These are phyloP conservation scores for Molossus molossus DNA, from an alignment of 2,797 vertebrate species.

Conservation along the genomic window DNA sequence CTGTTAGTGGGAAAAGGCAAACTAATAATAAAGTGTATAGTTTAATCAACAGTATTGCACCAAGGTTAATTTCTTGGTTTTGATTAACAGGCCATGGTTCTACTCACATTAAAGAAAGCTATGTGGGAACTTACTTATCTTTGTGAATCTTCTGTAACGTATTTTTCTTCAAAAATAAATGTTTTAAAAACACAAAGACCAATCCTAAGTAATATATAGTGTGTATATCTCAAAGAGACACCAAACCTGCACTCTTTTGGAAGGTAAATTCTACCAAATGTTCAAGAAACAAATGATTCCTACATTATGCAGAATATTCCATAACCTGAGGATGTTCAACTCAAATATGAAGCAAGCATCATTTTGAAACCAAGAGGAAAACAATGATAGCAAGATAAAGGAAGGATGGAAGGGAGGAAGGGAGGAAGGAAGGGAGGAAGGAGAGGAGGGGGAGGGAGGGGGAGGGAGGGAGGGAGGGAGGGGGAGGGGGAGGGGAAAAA, in stretches of 20 bases:
- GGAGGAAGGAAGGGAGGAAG: too few relatives aligned
- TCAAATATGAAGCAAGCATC: neutral
- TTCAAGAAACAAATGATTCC: neutral
- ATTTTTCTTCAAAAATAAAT: neutral
- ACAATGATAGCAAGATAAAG: too few relatives aligned
- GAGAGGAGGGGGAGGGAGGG: too few relatives aligned
- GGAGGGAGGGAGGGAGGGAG: too few relatives aligned
- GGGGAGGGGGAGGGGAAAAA: too few relatives aligned
- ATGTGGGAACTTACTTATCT: neutral
- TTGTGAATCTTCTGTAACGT: neutral
- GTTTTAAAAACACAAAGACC: neutral
- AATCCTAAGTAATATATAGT: neutral
- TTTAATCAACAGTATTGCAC: neutral
- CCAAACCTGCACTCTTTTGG: neutral
- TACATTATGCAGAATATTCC: neutral
- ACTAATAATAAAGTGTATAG: neutral
- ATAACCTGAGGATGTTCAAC: neutral
- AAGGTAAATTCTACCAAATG: neutral
- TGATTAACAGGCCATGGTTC: neutral
- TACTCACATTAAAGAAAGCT: neutral
- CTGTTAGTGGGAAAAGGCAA: neutral
- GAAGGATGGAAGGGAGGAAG: too few relatives aligned
- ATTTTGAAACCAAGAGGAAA: neutral
- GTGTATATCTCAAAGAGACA: neutral
- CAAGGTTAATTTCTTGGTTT: neutral